Percentiles rank a stretch among this genome's conserved stretches.
Evolutionary conservation across 1,140 invertebrate species (phyloP).

Genomic region (Rhyacophila brunnea): DNA sequence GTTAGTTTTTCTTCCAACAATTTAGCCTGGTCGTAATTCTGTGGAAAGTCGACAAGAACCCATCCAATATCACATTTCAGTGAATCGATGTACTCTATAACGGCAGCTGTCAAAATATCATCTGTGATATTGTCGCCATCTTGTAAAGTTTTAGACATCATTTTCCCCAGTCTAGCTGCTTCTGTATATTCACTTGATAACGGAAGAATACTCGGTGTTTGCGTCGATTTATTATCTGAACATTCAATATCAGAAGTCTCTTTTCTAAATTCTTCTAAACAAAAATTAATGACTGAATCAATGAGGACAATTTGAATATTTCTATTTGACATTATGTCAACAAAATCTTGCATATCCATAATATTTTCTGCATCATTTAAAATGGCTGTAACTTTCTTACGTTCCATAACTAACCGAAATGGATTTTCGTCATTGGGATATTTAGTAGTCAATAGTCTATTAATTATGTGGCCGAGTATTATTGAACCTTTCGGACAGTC

Average conservation of each 20-base stretch:
- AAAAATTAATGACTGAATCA: constrained; percentile 57
- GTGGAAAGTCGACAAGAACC: constrained; percentile 63
- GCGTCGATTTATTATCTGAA: constrained; percentile 48
- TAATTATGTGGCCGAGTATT: constrained; percentile 57
- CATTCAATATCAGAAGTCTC: constrained; percentile 53
- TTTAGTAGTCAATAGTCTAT: constrained; percentile 56
- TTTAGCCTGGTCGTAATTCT: constrained; percentile 55
- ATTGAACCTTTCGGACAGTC: constrained; percentile 47
- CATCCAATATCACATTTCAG: constrained; percentile 55
- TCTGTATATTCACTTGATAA: constrained; percentile 55
- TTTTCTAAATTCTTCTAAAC: constrained; percentile 52
- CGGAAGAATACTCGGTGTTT: constrained; percentile 59
- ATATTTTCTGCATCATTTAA: constrained; percentile 51
- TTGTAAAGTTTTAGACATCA: constrained; percentile 54
- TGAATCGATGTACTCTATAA: constrained; percentile 60
- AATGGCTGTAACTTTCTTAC: constrained; percentile 47
- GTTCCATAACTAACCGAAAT: constrained; percentile 43
- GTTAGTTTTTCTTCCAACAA: constrained; percentile 52
- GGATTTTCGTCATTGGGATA: constrained; percentile 49
- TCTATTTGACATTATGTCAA: constrained; percentile 7
- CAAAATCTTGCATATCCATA: constrained; percentile 42
- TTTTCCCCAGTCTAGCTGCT: constrained; percentile 56
- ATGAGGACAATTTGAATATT: constrained; percentile 55
- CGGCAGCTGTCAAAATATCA: constrained; percentile 53
- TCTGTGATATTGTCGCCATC: constrained; percentile 55